Evolutionary conservation across 2,113 vertebrate genomes (phyloP).

Genomic region (Varanus salvator): DNA sequence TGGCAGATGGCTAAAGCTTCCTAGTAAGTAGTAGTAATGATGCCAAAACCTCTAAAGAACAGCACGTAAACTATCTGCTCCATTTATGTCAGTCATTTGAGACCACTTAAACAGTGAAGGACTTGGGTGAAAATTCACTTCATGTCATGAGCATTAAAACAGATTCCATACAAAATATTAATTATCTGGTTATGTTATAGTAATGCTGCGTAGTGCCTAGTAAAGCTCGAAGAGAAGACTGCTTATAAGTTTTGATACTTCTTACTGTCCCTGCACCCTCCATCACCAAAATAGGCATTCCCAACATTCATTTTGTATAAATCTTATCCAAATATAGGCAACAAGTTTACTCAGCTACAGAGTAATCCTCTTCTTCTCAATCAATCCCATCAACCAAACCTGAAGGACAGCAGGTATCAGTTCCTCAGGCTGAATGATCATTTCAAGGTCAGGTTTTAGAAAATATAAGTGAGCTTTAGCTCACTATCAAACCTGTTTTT

Average conservation of each 20-base stretch:
- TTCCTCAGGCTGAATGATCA: conserved; percentile 6
- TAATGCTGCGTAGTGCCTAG: not conserved
- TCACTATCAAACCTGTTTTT: not conserved
- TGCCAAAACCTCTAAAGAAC: not conserved
- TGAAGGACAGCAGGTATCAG: conserved; percentile 10
- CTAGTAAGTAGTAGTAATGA: conserved; percentile 14
- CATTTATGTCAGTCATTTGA: not conserved
- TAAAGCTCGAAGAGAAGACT: conserved; percentile 14
- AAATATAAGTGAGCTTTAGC: not conserved
- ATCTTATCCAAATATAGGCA: not conserved
- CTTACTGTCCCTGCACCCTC: not conserved
- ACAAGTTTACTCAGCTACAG: not conserved
- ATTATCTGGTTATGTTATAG: not conserved
- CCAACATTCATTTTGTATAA: not conserved
- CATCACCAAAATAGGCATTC: not conserved
- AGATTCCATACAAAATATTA: not conserved
- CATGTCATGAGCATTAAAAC: rapidly evolving
- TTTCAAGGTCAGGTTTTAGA: not conserved
- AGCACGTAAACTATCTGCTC: not conserved
- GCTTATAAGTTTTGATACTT: not conserved
- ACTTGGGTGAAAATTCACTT: not conserved
- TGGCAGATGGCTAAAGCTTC: conserved; percentile 10
- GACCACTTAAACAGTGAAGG: not conserved
- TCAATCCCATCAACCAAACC: not conserved
- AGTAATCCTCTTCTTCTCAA: not conserved